Base-by-base conservation (phyloP, 1,140 invertebrate genomes). In the Saxidomus purpurata region DNA sequence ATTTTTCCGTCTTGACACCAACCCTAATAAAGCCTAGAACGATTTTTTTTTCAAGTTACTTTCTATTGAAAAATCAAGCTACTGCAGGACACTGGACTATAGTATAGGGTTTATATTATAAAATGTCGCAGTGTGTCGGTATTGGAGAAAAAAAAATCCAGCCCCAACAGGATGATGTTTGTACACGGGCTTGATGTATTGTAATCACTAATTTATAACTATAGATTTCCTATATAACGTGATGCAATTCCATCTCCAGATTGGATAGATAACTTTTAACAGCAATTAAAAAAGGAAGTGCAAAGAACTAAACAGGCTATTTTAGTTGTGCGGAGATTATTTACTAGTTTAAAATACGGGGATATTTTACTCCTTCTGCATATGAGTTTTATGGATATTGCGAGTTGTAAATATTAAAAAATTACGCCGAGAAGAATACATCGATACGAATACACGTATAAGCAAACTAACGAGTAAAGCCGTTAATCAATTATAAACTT, bases 191-290 rank as follows among this genome's bases (percentile, higher is more conserved):
- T 79, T 47, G 74, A 52, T 79, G 1, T 79, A 49, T 79, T 79
- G 28, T 79, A 79, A 79, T 79, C 40, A 79, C n/a, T 55, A 79
- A 55, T 79, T 79, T 79, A 79, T 49, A 34, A 38, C n/a, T 79
- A 79, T 79, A 15, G 74, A 79, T 79, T 47, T 79, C 40, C 34
- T 79, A 79, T 49, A 47, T 9, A 47, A 1, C 6, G 74, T 17
- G n/a, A 79, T 79, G 43, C 74, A 79, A 49, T 79, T 22, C 28
- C 25, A 19, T 11, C 0, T 6, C 6, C 15, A 79, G 43, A 38
- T 49, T 55, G 40, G 43, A 71, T 36, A 8, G 11, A 71, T 19
- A 17, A 8, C 31, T 71, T 71, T 71, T 28, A 63, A 71, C 25
- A 31, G 31, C 36, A 71, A 71, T 38, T 71, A 71, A 71, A 71